These are phyloP conservation scores for Stenodema calcarata DNA, from an alignment of 2,888 invertebrate genomes.

Conservation along the genomic window DNA sequence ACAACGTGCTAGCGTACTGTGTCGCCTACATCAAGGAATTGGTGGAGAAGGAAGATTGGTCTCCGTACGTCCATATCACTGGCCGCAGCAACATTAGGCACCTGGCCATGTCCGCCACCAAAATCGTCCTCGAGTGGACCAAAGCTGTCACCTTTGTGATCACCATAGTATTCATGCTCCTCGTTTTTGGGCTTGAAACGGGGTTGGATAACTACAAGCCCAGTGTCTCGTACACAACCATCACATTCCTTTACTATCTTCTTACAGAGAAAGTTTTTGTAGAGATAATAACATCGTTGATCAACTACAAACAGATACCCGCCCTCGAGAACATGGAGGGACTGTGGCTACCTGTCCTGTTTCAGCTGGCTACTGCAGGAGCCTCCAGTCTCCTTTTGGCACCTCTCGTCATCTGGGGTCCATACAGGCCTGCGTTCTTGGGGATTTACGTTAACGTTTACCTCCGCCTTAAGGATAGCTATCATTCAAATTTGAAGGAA, in stretches of 20 bases:
- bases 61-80: constrained; percentile 76
- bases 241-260: constrained; percentile 75
- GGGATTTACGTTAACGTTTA: constrained; percentile 72
- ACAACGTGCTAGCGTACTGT: constrained; percentile 81
- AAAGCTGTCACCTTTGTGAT: constrained; percentile 81
- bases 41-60: constrained; percentile 78
- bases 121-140: constrained; percentile 81
- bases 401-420: constrained; percentile 66
- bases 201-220: constrained; percentile 77
- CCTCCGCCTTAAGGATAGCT: constrained; percentile 70
- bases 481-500: constrained; percentile 60
- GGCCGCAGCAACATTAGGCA: constrained; percentile 77
- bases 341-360: constrained; percentile 72
- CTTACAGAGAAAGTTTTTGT: constrained; percentile 76
- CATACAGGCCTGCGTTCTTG: constrained; percentile 68
- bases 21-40: constrained; percentile 77
- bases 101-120: constrained; percentile 81
- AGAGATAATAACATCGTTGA: constrained; percentile 69
- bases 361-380: constrained; percentile 68
- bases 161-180: constrained; percentile 76
- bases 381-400: constrained; percentile 67
- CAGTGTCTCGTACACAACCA: constrained; percentile 69
- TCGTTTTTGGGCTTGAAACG: constrained; percentile 77
- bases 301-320: constrained; percentile 69
- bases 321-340: constrained; percentile 74